Evolutionary conservation across 2,113 vertebrate species (phyloP), one percentile per base, ranked within the genome.

Genomic region (Triplophysa rosa): DNA sequence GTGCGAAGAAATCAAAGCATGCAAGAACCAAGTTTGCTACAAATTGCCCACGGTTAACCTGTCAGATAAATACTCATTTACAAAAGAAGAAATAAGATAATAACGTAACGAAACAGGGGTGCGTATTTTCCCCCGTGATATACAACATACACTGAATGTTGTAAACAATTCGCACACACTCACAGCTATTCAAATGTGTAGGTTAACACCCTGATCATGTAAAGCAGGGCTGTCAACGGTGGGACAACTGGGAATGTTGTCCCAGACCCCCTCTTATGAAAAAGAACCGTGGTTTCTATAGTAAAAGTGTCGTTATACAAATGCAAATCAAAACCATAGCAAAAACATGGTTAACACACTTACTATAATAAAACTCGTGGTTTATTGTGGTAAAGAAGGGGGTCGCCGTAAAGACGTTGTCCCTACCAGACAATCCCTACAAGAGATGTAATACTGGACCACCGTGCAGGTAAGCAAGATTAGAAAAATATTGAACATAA

Each of bases 131-230:
- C 67, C 80, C 70, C 40, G 73, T 13, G 67, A 78, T 67, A 73
- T 63, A 78, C 63, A 78, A 85, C 33, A 61, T 70, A 71, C 59
- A 78, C 65, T 83, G 40, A 80, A 82, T 68, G 68, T 63, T 86
- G 82, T 86, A 86, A 82, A 86, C 78, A 84, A 42, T 79, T 81
- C 71, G 81, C 83, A 84, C 82, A 86, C 85, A 84, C 79, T 73
- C 64, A 75, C 75, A 78, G 76, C 65, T 67, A 64, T 67, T 73
- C 37, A 56, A 33, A 13, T 73, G 26, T 64, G 23, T 52, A 80
- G 29, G 24, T 23, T n/a, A 67, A 24, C 26, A n/a, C 4, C 62
- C 78, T 72, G 58, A 63, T 52, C 17, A 37, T 59, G n/a, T 74
- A n/a, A 72, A 72, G 29, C 52, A 33, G 45, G 24, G 24, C 26